These are phyloP conservation scores for Epinephelus moara DNA, from an alignment of 2,113 vertebrate genomes.

Conservation along the genomic window DNA sequence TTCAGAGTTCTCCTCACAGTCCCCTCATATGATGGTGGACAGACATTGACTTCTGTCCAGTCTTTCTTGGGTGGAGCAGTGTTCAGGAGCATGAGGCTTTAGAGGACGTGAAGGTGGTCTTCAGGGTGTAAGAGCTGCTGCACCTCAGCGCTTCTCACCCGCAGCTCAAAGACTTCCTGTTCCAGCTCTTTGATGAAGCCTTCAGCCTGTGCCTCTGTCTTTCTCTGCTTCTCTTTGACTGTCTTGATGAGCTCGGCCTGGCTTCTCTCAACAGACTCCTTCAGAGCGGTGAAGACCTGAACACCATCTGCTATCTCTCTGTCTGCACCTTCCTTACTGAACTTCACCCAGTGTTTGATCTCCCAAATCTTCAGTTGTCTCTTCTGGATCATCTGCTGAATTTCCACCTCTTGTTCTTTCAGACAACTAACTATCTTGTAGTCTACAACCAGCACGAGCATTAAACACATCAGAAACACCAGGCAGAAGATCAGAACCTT, in stretches of 20 bases:
- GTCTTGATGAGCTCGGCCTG: neutral
- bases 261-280: neutral
- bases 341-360: too few relatives aligned
- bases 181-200: neutral
- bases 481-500: neutral
- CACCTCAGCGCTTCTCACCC: too few relatives aligned
- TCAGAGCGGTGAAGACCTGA: too few relatives aligned
- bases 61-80: too few relatives aligned
- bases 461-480: neutral
- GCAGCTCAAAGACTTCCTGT: too few relatives aligned
- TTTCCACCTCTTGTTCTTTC: neutral
- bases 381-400: neutral
- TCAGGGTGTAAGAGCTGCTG: too few relatives aligned
- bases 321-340: too few relatives aligned
- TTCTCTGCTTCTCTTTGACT: neutral
- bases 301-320: too few relatives aligned
- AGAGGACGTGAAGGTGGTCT: rapidly evolving
- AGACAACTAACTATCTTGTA: neutral
- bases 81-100: rapidly evolving
- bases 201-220: neutral
- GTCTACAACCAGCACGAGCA: neutral
- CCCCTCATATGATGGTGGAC: too few relatives aligned
- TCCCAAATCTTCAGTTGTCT: too few relatives aligned
- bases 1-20: too few relatives aligned
- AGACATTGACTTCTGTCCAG: too few relatives aligned